Evolutionary conservation across 2,113 vertebrate species (phyloP).

Genomic region (Buteo buteo): DNA sequence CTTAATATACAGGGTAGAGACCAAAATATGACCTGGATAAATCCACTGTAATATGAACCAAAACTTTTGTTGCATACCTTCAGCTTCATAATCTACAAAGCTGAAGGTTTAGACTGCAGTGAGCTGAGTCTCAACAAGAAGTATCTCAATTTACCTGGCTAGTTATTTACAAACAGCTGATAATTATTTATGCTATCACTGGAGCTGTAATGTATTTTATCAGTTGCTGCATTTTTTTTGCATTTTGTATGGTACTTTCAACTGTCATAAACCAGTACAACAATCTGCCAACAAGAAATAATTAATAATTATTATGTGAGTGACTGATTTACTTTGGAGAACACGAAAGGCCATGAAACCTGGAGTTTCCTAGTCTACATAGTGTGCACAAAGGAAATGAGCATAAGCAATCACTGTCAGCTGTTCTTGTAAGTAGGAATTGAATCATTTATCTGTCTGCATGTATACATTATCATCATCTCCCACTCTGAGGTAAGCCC

Average conservation of each 20-base stretch:
- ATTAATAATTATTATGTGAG: constrained; percentile 78
- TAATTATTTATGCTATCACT: constrained; percentile 50
- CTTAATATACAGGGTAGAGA: constrained; percentile 47
- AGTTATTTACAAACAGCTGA: constrained; percentile 30
- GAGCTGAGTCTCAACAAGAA: neutral
- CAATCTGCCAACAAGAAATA: constrained; percentile 66
- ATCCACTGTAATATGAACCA: constrained; percentile 18
- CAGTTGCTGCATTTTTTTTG: constrained; percentile 14
- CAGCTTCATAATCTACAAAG: neutral
- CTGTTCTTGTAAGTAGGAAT: constrained; percentile 83
- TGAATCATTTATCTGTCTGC: constrained; percentile 87
- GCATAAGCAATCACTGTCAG: constrained; percentile 84
- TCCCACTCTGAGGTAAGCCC: constrained; percentile 60
- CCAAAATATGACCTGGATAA: constrained; percentile 56
- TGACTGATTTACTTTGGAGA: constrained; percentile 75
- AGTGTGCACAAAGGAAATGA: constrained; percentile 77
- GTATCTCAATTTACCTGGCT: neutral
- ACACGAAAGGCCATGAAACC: constrained; percentile 74
- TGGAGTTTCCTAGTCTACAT: constrained; percentile 66
- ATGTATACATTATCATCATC: constrained; percentile 78
- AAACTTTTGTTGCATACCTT: neutral
- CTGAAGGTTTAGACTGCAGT: neutral
- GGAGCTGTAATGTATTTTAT: constrained; percentile 62
- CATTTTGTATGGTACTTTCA: constrained; percentile 54
- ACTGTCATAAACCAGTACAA: constrained; percentile 72